Percentiles rank a stretch among this genome's conserved stretches.
Evolutionary conservation across 1,140 invertebrate genomes (phyloP).

Genomic region (Popillia japonica): DNA sequence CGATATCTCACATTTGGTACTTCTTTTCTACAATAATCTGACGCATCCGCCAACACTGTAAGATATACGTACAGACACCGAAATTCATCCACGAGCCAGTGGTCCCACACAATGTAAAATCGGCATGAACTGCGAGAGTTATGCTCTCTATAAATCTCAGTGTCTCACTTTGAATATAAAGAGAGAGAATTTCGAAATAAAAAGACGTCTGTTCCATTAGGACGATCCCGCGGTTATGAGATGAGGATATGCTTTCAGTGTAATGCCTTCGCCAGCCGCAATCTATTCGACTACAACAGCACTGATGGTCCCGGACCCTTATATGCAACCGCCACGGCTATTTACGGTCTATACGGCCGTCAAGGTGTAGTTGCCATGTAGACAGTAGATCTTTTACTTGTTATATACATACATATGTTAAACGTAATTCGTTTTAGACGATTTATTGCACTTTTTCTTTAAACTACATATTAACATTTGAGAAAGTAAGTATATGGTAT

Average conservation of each 20-base stretch:
- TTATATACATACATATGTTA: not conserved
- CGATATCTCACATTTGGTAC: not conserved
- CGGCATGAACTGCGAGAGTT: slow-evolving; percentile 48
- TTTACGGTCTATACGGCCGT: slow-evolving; percentile 12
- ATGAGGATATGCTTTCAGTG: slow-evolving; percentile 50
- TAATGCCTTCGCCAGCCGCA: slow-evolving; percentile 45
- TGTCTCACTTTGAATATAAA: slow-evolving; percentile 52
- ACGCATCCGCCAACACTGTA: slow-evolving; percentile 10
- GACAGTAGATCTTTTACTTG: not conserved
- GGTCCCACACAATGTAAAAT: slow-evolving; percentile 47
- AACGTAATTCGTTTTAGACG: too few relatives aligned
- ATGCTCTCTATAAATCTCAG: slow-evolving; percentile 49
- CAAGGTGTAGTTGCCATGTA: not conserved
- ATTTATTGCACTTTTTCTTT: too few relatives aligned
- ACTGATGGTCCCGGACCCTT: slow-evolving; percentile 3
- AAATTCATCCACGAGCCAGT: slow-evolving; percentile 41
- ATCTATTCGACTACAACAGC: slow-evolving; percentile 40
- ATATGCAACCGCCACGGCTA: not conserved
- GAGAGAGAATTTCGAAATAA: slow-evolving; percentile 44
- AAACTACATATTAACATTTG: too few relatives aligned
- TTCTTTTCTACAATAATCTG: not conserved
- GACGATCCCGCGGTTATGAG: slow-evolving; percentile 49
- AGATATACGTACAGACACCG: slow-evolving; percentile 12
- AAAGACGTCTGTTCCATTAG: slow-evolving; percentile 50
- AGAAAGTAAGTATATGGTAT: too few relatives aligned